phyloP scores from a whole-genome alignment of 2,113 vertebrate species.

The Cynopterus brachyotis region DNA sequence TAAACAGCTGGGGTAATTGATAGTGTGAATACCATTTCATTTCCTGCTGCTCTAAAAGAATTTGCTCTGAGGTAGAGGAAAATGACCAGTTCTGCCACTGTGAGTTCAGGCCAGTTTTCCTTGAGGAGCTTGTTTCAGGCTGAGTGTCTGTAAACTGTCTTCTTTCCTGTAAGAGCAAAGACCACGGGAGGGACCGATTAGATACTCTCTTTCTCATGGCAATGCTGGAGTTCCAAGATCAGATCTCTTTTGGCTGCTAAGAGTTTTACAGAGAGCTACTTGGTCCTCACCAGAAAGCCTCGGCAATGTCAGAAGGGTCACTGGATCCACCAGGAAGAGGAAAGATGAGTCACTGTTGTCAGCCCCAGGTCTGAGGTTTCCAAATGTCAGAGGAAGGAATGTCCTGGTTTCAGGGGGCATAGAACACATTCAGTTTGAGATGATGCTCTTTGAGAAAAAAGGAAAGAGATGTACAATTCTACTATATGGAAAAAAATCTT shows the following conservation, averaged over 20 bases:
- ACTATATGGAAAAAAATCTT: background rate
- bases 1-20: conserved; percentile 75
- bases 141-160: background rate
- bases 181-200: background rate
- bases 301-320: background rate
- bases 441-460: background rate
- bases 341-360: background rate
- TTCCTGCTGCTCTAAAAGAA: conserved; percentile 71
- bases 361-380: background rate
- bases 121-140: background rate
- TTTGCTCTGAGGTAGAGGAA: conserved; percentile 68
- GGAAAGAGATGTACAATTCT: background rate
- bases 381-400: background rate
- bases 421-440: background rate
- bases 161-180: background rate
- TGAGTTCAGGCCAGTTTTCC: conserved; percentile 41
- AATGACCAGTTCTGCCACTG: conserved; percentile 57
- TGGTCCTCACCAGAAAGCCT: background rate
- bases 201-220: background rate
- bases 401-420: background rate
- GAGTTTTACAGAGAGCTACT: background rate
- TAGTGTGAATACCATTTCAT: conserved; percentile 59
- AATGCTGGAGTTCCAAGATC: background rate
- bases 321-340: background rate
- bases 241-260: background rate